Evolutionary conservation across 2,113 vertebrate genomes (phyloP).

Genomic region (Eublepharis macularius): DNA sequence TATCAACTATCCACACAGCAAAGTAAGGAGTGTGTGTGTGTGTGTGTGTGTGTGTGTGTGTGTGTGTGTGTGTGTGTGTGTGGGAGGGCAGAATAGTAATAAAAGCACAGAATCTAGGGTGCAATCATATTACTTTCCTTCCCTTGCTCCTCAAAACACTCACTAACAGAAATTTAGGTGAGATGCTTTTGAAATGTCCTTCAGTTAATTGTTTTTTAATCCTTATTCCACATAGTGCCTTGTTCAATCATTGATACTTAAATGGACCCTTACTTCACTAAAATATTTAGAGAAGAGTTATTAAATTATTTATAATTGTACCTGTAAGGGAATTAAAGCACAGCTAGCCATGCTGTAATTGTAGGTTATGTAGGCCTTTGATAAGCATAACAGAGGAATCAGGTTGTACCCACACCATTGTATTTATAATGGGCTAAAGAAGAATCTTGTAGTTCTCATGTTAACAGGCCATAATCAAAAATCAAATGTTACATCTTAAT

Average conservation of each 20-base stretch:
- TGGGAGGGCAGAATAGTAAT: background rate
- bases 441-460: background rate
- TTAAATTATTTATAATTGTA: background rate
- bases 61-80: no score
- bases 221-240: background rate
- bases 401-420: background rate
- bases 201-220: background rate
- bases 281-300: background rate
- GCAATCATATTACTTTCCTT: background rate
- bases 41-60: no score
- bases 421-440: background rate
- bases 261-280: background rate
- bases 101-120: background rate
- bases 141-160: background rate
- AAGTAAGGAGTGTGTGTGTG: no score
- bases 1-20: background rate
- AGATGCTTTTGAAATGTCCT: background rate
- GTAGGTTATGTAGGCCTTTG: background rate
- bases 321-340: background rate
- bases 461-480: background rate
- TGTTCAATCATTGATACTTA: background rate
- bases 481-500: background rate
- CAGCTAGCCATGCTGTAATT: background rate
- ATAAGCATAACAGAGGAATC: background rate
- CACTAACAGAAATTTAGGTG: background rate